A percentile compares a stretch with the other conserved stretches of the same genome.
phyloP scores from a whole-genome alignment of 2,888 invertebrate genomes.

The Fragum sueziense region DNA sequence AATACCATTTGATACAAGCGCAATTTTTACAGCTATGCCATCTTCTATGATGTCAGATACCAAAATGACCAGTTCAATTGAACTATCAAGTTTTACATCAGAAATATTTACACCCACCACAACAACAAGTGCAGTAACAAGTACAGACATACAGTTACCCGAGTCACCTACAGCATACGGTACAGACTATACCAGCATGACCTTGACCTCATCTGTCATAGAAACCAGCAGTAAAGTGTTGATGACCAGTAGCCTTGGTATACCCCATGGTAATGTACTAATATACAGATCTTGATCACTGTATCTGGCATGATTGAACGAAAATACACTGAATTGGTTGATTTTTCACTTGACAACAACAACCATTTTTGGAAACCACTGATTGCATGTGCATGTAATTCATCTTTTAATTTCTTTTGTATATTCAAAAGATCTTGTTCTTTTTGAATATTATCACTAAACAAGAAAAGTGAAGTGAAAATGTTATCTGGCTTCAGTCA shows the following conservation, averaged over 20 bases:
- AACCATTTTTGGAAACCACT: too few species aligned
- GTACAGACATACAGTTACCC: background rate
- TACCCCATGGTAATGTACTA: slow-evolving; percentile 22
- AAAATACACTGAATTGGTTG: too few species aligned
- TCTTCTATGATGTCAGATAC: background rate
- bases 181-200: background rate
- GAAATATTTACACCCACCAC: background rate
- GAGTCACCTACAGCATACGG: background rate
- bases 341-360: too few species aligned
- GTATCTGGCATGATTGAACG: background rate
- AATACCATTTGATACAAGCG: too few species aligned
- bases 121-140: background rate
- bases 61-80: background rate
- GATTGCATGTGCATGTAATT: too few species aligned
- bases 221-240: slow-evolving; percentile 7
- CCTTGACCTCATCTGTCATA: background rate
- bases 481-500: too few species aligned
- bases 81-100: background rate
- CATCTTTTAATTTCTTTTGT: too few species aligned
- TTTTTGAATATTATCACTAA: too few species aligned
- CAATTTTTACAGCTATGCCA: background rate
- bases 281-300: background rate
- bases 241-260: slow-evolving; percentile 2
- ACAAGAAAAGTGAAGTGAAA: too few species aligned
- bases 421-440: too few species aligned